Evolutionary conservation across 2,113 vertebrate genomes (phyloP), one percentile per base, ranked within the genome.

Genomic region (Hemiscyllium ocellatum): DNA sequence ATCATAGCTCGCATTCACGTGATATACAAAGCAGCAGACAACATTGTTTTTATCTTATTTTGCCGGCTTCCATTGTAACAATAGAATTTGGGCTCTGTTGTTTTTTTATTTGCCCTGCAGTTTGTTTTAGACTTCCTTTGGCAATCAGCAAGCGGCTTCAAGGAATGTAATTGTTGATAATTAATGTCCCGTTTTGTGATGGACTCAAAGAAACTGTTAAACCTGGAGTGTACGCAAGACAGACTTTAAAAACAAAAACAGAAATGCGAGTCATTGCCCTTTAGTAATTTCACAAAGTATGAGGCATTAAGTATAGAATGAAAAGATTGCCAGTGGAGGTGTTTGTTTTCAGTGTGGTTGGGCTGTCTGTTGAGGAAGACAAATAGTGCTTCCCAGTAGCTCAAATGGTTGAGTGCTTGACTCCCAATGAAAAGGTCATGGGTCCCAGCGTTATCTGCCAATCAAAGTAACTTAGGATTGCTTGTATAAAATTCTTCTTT

Each of bases 141-240:
- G 94, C 69, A 95, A 72, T 50, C 94, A 76, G 68, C 94, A 72
- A 26, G 94, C 94, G 52, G 42, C 94, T 95, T 95, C 94, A 95
- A 95, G 94, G 94, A 72, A 95, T 70, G 94, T 72, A 95, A 50
- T 95, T 95, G 94, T 95, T 95, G 68, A 72, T 95, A 95, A 95
- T 95, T 95, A 95, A 95, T 70, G 94, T 52, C 42, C 94, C 69
- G 69, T 95, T 50, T 95, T 95, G 94, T 95, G 69, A 72, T 24
- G 26, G 47, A 95, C 50, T 52, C 94, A 95, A 95, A 95, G 94
- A 95, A 76, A 50, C 52, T 26, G 69, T 95, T 72, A 95, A 95
- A 72, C 68, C 94, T 52, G 94, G 94, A 95, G 94, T 72, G 47
- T 61, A 95, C 26, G 69, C 68, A 95, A 95, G 94, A 95, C 68